Evolutionary conservation across 1,140 invertebrate genomes (phyloP), one percentile per base, ranked within the genome.

Genomic region (Papilio glaucus): DNA sequence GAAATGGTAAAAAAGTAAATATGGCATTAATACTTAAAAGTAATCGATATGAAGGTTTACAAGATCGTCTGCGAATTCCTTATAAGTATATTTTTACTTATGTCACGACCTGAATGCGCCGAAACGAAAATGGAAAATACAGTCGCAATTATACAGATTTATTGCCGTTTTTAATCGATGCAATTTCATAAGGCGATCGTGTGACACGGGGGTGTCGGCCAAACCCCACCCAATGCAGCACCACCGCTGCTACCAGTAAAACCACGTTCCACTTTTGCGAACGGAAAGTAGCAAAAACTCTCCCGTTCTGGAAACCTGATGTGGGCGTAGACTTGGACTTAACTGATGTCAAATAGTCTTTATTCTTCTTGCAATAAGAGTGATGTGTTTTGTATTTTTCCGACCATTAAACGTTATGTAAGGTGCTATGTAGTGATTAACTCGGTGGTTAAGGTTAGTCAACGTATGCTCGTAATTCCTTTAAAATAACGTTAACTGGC

Each of bases 391-490:
- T 4, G 8, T 24, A 24, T 49, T 67, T 67, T 67, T 15, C 12
- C 18, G 12, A 24, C 39, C 4, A 45, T 68, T 45, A 45, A 68
- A 15, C 39, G 49, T 42, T 49, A 69, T 21, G 29, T 69, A 69
- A 69, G 67, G 67, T 69, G 67, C 45, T 69, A 69, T 49, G 67
- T 69, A 69, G 13, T 53, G 42, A 53, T 69, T 69, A 68, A 45
- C n/a, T 21, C 26, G 13, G 65, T 41, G 13, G 33, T 62, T 8
- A 18, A 39, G 13, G 60, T 62, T 63, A 18, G n/a, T 33, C 26
- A 33, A 41, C 15, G 18, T 65, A 65, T 21, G 18, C 18, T 38
- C 10, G 62, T 65, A 65, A 65, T 65, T 33, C 10, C 62, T 65
- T 65, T 65, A 65, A 65, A 65, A 38, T 65, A 65, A 65, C 15